Conservation (phyloP, 2,797 vertebrate genomes). For the Tokudaia tokunoshimensis region DNA sequence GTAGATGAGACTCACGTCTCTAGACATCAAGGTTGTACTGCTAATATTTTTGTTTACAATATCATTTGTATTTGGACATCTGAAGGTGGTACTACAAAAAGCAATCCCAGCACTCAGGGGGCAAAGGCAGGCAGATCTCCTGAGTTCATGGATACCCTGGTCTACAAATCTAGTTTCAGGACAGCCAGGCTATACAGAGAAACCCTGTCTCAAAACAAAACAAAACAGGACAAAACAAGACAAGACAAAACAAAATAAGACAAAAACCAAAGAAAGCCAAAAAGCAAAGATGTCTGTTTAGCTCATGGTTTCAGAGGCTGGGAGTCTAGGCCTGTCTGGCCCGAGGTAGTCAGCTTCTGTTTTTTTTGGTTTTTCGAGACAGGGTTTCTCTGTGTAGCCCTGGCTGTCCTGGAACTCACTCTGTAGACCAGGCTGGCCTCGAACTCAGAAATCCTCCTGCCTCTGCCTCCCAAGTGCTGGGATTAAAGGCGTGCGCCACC, state of each 20-base stretch:
- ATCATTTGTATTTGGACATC: not conserved
- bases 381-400: too few species aligned
- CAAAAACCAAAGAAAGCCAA: not conserved
- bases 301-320: not conserved
- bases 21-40: not conserved
- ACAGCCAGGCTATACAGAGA: not conserved
- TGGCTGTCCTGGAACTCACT: too few species aligned
- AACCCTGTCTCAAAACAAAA: not conserved
- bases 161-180: not conserved
- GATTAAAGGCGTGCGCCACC: too few species aligned
- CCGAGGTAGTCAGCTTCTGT: not conserved
- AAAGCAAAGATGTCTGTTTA: not conserved
- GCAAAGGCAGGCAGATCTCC: not conserved
- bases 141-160: not conserved
- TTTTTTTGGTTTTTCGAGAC: too few species aligned
- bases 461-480: too few species aligned
- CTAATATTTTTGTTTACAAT: fast-evolving
- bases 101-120: not conserved
- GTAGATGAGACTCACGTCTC: not conserved
- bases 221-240: not conserved
- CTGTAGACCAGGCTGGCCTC: too few species aligned
- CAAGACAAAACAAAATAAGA: not conserved
- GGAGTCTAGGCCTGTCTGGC: not conserved
- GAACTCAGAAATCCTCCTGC: too few species aligned
- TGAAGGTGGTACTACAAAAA: not conserved